Evolutionary conservation across 2,113 vertebrate genomes (phyloP), one percentile per base, ranked within the genome.

Genomic region (Laticauda laticaudata): DNA sequence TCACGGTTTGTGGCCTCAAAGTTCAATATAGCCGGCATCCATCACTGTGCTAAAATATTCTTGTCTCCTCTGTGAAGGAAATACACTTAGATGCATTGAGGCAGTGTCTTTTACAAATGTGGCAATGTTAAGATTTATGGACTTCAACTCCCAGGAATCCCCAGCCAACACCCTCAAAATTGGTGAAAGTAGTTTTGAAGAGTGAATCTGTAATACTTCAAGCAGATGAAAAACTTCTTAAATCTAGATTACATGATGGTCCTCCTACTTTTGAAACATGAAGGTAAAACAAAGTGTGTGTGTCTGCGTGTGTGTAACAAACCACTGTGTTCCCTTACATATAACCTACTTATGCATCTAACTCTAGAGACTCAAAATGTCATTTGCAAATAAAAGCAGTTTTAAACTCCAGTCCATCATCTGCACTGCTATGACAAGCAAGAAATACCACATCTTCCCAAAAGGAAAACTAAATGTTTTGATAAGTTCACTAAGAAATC

Each of bases 401-500:
- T 81, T 45, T 56, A 51, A 48, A 57, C 3, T 10, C 26, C 53
- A 54, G 39, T 18, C 39, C 23, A 56, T 15, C 45, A 81, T 90
- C 94, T 93, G 89, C 48, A 94, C 88, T 91, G 87, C 89, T 87
- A 86, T 23, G 43, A 29, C 59, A 92, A 89, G 5, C 15, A 26
- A 8, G 29, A 21, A 91, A 92, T 39, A 90, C 45, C 94, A 87
- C 5, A 87, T 53, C 15, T 91, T 89, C 81, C 90, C 86, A 43
- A 23, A 92, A 14, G 0, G 57, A 94, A 92, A 89, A 86, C 48
- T 24, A 81, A 94, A 94, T 90, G 91, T 75, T 43, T n/a, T n/a
- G 90, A 94, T 56, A 86, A 91, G 94, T 94, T 61, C 45, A 34
- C 91, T 93, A 57, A 90, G 26, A 89, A 55, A 91, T 59, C 6